Conservation (phyloP, 2,888 invertebrate genomes). For the Drosophila subsilvestris region DNA sequence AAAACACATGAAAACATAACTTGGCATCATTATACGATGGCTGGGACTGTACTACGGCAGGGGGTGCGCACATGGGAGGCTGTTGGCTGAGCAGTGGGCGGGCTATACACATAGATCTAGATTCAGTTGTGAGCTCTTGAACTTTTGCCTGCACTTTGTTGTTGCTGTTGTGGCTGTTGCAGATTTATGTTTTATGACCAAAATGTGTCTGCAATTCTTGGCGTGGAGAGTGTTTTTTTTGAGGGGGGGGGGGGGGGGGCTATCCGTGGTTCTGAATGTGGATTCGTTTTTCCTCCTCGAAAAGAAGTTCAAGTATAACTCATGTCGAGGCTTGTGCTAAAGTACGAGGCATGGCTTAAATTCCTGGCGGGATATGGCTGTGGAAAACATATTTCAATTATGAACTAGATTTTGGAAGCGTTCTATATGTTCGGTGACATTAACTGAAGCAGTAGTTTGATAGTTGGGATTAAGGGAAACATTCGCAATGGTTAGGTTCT, state of each 20-base stretch:
- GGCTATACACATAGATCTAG: slow-evolving; percentile 20
- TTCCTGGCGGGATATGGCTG: background rate
- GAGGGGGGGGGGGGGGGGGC: background rate
- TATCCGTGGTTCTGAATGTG: background rate
- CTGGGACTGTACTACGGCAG: slow-evolving; percentile 4
- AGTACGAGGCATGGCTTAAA: slow-evolving; percentile 7
- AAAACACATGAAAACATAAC: slow-evolving; percentile 51
- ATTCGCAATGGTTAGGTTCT: no score
- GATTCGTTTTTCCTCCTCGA: background rate
- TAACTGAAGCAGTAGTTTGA: no score
- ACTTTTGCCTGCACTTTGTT: slow-evolving; percentile 52
- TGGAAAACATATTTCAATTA: background rate
- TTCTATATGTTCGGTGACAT: background rate
- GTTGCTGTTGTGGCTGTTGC: slow-evolving; percentile 44
- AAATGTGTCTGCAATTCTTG: slow-evolving; percentile 41
- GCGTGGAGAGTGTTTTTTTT: slow-evolving; percentile 2
- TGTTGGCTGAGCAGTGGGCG: background rate
- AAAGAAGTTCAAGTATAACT: slow-evolving; percentile 44
- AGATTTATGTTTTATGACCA: slow-evolving; percentile 69
- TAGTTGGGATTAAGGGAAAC: no score
- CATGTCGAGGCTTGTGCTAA: slow-evolving; percentile 35
- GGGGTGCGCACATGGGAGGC: background rate
- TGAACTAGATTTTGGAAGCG: background rate
- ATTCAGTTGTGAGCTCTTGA: slow-evolving; percentile 54
- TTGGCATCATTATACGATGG: slow-evolving; percentile 47